Conservation (phyloP, 2,797 vertebrate species). For the Trachops cirrhosus region DNA sequence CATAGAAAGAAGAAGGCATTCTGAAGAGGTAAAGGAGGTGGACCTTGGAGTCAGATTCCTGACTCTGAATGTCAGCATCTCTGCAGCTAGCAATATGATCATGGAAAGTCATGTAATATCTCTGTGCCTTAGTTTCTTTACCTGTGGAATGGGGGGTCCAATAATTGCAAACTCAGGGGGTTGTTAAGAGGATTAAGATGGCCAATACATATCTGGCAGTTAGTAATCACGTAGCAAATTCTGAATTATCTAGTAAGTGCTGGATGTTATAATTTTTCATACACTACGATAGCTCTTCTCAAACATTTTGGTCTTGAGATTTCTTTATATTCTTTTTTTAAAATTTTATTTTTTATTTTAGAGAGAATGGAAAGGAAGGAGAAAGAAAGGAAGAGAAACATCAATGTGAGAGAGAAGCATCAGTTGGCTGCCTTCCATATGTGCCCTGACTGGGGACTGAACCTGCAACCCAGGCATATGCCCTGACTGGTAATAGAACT, state of each 20-base stretch:
- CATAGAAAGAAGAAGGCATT: background rate
- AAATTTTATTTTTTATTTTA: background rate
- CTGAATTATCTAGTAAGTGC: background rate
- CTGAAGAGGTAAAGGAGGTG: background rate
- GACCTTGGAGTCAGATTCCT: background rate
- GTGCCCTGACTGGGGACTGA: background rate
- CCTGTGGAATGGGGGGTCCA: background rate
- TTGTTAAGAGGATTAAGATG: background rate
- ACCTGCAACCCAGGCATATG: background rate
- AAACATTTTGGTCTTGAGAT: background rate
- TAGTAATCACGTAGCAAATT: background rate
- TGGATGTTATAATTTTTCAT: background rate
- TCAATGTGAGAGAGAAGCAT: background rate
- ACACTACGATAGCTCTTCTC: background rate
- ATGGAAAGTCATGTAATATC: background rate
- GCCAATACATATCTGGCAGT: background rate
- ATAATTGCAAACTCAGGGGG: background rate
- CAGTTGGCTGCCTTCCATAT: background rate
- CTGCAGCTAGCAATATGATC: background rate
- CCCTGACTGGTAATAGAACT: background rate
- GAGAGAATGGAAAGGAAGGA: no score
- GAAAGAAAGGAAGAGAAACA: background rate
- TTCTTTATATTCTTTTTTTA: background rate
- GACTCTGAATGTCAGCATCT: background rate
- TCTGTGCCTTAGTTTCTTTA: background rate